These are phyloP conservation scores for Drosophila multiciliata DNA, from an alignment of 2,888 invertebrate genomes.

Conservation along the genomic window DNA sequence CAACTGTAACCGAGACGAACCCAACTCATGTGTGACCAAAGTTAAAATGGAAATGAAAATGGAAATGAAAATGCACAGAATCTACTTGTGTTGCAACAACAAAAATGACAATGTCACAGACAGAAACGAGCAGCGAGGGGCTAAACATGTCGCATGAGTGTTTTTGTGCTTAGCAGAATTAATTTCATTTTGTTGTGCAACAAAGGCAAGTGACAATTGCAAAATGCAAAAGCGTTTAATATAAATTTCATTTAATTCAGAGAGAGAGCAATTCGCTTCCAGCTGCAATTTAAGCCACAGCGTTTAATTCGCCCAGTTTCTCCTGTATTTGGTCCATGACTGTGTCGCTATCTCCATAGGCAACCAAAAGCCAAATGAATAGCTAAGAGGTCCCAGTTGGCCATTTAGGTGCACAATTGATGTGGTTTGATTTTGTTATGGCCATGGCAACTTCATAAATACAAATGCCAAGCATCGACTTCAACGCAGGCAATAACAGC, in stretches of 20 bases:
- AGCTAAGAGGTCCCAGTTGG: constrained; percentile 81
- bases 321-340: neutral
- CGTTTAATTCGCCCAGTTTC: neutral
- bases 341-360: constrained; percentile 16
- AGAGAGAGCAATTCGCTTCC: constrained; percentile 12
- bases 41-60: constrained; percentile 74
- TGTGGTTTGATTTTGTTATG: constrained; percentile 80
- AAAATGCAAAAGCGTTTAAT: constrained; percentile 70
- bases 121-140: constrained; percentile 31
- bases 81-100: constrained; percentile 18
- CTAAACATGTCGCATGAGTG: constrained; percentile 69
- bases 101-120: constrained; percentile 58
- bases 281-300: constrained; percentile 52
- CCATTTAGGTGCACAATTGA: constrained; percentile 80
- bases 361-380: constrained; percentile 66
- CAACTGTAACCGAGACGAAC: constrained; percentile 75
- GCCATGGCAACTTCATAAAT: constrained; percentile 74
- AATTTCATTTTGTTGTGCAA: constrained; percentile 68
- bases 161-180: constrained; percentile 72
- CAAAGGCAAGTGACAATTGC: constrained; percentile 71
- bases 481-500: constrained; percentile 44
- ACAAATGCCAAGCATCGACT: constrained; percentile 61
- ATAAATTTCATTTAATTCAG: constrained; percentile 67
- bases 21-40: constrained; percentile 77
- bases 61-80: constrained; percentile 55